Evolutionary conservation across 2,797 vertebrate genomes (phyloP), one percentile per base, ranked within the genome.

Genomic region (Eurystomus glaucurus): DNA sequence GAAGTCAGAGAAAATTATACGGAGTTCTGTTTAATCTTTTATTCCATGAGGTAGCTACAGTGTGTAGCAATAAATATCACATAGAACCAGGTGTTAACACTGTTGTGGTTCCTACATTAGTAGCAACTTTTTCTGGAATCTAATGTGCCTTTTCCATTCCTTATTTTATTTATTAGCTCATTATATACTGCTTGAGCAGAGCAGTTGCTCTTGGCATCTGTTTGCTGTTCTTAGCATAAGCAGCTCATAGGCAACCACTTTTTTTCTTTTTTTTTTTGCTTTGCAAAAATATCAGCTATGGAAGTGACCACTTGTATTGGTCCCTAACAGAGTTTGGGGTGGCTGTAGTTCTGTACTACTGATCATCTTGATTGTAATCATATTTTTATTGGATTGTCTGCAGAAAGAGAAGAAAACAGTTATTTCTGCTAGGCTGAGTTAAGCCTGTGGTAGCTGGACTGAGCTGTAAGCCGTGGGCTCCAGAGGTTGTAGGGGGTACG

Each of bases 251-350:
- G 52, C 72, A 81, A 14, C 50, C 39, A 6, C 25, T 52, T 23
- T 2, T 26, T 37, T 74, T 31, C n/a, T n/a, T 43, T 43, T 43
- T 43, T 43, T n/a, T 80, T 71, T 46, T 52, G 6, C 58, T 74
- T 85, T 83, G 29, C 23, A 33, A 19, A 35, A 33, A 4, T 37
- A 50, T 37, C 1, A 4, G 11, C 70, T 68, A 0, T 78, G 29
- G 37, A 90, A 57, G 14, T 3, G 18, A 61, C 52, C 9, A 1
- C 45, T 90, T 51, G 11, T 71, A 9, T 29, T 60, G 29, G 50
- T 84, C 17, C 35, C 21, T 46, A 31, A 14, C 15, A 9, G 19
- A 48, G 4, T 45, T 77, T 3, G 0, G 0, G 5, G 9, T 57
- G 45, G 17, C 35, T 89, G 11, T 79, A 35, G 33, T 58, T 68